Conservation (phyloP, 2,113 vertebrate species). For the Microcebus griseorufus region DNA sequence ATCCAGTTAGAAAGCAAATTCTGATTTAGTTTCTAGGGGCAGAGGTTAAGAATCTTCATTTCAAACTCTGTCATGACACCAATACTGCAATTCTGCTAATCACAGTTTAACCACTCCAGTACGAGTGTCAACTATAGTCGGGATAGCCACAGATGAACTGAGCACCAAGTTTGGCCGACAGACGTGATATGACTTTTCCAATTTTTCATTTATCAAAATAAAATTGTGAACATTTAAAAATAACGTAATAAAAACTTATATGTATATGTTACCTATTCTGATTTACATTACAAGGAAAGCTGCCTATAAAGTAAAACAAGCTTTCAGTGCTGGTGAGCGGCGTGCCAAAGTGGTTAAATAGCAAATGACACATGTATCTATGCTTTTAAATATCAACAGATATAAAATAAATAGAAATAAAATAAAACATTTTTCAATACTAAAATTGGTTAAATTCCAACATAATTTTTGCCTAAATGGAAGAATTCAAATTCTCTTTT, state of each 20-base stretch:
- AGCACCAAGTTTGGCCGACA: too few species aligned
- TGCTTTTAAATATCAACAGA: neutral
- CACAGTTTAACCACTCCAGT: neutral
- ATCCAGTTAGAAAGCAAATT: neutral
- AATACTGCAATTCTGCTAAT: neutral
- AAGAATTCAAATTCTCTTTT: neutral
- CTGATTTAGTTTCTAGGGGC: accelerated
- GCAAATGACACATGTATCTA: neutral
- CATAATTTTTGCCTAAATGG: neutral
- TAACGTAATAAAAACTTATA: too few species aligned
- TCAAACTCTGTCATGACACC: neutral
- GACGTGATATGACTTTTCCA: too few species aligned
- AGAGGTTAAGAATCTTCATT: neutral
- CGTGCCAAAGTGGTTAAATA: neutral
- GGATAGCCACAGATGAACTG: too few species aligned
- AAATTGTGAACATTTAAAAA: too few species aligned
- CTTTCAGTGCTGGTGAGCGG: too few species aligned
- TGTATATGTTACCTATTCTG: too few species aligned
- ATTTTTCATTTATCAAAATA: too few species aligned
- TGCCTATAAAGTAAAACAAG: too few species aligned
- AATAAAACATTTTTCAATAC: neutral
- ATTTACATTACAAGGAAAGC: too few species aligned
- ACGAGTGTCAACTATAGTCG: too few species aligned
- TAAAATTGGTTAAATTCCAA: neutral
- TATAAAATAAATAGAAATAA: neutral